These are phyloP conservation scores for Nemapogon koenigi DNA, from an alignment of 2,888 invertebrate species.

Conservation along the genomic window DNA sequence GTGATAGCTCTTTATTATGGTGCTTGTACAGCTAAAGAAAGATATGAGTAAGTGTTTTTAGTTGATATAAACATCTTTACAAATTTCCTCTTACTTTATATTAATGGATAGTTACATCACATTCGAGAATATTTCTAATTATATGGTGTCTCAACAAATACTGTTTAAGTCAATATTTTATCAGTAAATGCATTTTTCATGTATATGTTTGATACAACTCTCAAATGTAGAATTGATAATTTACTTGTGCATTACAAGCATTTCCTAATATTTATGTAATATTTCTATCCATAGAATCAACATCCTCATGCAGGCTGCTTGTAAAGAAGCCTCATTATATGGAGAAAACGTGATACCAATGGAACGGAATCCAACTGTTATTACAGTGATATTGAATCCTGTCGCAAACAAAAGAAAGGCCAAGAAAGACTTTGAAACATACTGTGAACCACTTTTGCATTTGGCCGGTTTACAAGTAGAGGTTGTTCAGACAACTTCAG, in stretches of 20 bases:
- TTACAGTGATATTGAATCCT: slow-evolving; percentile 91
- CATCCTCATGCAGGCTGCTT: slow-evolving; percentile 79
- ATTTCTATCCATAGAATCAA: slow-evolving; percentile 67
- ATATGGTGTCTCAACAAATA: too few relatives aligned
- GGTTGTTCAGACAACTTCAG: slow-evolving; percentile 81
- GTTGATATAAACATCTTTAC: too few relatives aligned
- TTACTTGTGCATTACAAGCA: too few relatives aligned
- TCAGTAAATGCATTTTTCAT: too few relatives aligned
- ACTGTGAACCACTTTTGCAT: slow-evolving; percentile 92
- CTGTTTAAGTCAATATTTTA: too few relatives aligned
- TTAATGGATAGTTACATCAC: too few relatives aligned
- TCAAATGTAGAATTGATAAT: too few relatives aligned
- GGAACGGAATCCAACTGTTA: slow-evolving; percentile 69
- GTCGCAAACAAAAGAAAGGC: slow-evolving; percentile 82
- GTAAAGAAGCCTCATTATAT: slow-evolving; percentile 76
- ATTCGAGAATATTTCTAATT: too few relatives aligned
- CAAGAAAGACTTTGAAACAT: slow-evolving; percentile 79
- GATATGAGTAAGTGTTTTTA: slow-evolving; percentile 78
- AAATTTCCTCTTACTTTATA: too few relatives aligned
- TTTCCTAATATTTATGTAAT: too few relatives aligned
- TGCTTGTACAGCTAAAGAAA: slow-evolving; percentile 69
- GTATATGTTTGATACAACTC: too few relatives aligned
- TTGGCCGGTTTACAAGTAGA: slow-evolving; percentile 82
- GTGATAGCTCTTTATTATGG: slow-evolving; percentile 74
- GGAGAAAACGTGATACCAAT: slow-evolving; percentile 70